phyloP scores from a whole-genome alignment of 1,140 invertebrate genomes.

The Thaumatotibia leucotreta region DNA sequence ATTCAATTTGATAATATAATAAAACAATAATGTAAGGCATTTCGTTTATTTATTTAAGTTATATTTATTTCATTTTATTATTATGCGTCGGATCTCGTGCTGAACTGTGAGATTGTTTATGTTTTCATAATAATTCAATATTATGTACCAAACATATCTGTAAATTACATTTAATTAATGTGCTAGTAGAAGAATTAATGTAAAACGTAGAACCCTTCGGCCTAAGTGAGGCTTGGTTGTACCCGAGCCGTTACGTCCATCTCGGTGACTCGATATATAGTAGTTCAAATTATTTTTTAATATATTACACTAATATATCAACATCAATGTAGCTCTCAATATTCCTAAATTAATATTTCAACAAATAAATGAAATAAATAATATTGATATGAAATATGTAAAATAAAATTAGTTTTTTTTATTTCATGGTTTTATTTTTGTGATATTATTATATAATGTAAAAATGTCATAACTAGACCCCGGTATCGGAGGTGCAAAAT shows the following conservation, averaged over 20 bases:
- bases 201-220: slow-evolving; percentile 15
- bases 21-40: background rate
- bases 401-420: no score
- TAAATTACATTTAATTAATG: slow-evolving; percentile 18
- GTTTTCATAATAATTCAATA: slow-evolving; percentile 35
- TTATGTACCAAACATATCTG: slow-evolving; percentile 33
- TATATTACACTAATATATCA: no score
- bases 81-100: slow-evolving; percentile 37
- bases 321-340: no score
- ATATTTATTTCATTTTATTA: background rate
- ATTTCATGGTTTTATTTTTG: no score
- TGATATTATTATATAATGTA: no score
- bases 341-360: no score
- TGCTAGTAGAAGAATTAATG: slow-evolving; percentile 19
- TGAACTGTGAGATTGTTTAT: slow-evolving; percentile 23
- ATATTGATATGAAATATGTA: no score
- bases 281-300: no score
- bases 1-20: background rate
- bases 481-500: no score
- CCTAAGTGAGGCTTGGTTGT: background rate
- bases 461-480: no score
- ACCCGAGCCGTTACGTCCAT: background rate
- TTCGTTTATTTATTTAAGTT: slow-evolving; percentile 12
- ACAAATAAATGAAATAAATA: no score
- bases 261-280: background rate